Evolutionary conservation across 2,888 invertebrate species (phyloP).

Genomic region (Stramonita haemastoma): DNA sequence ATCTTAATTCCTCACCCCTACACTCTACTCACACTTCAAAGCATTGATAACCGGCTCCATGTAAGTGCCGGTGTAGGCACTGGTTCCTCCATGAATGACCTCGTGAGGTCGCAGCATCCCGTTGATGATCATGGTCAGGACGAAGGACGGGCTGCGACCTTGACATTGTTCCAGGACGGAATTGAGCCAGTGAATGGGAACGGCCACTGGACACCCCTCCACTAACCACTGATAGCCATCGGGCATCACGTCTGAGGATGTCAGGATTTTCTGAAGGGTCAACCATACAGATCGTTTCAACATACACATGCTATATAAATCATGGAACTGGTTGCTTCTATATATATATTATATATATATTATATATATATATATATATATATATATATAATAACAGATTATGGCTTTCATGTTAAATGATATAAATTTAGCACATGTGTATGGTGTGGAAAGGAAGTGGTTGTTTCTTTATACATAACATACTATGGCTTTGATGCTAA

Average conservation of each 20-base stretch:
- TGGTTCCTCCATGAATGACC: slow-evolving; percentile 40
- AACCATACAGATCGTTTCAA: not conserved
- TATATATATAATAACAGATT: too few species aligned
- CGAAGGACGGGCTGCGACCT: slow-evolving; percentile 34
- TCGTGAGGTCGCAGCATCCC: slow-evolving; percentile 39
- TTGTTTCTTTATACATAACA: too few species aligned
- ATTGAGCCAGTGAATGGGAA: slow-evolving; percentile 28
- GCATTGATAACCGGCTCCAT: slow-evolving; percentile 39
- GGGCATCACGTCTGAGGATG: not conserved
- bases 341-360: too few species aligned
- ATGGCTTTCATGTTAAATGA: too few species aligned
- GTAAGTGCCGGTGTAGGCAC: slow-evolving; percentile 39
- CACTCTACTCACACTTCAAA: slow-evolving; percentile 32
- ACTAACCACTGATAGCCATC: slow-evolving; percentile 38
- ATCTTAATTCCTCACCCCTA: too few species aligned
- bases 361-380: too few species aligned
- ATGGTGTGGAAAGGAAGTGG: too few species aligned
- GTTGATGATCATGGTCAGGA: slow-evolving; percentile 35
- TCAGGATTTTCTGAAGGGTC: slow-evolving; percentile 31
- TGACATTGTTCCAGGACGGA: slow-evolving; percentile 20
- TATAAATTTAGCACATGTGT: too few species aligned
- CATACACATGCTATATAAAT: not conserved
- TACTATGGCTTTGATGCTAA: too few species aligned
- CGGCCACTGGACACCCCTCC: slow-evolving; percentile 32
- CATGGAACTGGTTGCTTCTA: too few species aligned